Evolutionary conservation across 2,113 vertebrate species (phyloP), one percentile per base, ranked within the genome.

Genomic region (Orthonyx spaldingii): DNA sequence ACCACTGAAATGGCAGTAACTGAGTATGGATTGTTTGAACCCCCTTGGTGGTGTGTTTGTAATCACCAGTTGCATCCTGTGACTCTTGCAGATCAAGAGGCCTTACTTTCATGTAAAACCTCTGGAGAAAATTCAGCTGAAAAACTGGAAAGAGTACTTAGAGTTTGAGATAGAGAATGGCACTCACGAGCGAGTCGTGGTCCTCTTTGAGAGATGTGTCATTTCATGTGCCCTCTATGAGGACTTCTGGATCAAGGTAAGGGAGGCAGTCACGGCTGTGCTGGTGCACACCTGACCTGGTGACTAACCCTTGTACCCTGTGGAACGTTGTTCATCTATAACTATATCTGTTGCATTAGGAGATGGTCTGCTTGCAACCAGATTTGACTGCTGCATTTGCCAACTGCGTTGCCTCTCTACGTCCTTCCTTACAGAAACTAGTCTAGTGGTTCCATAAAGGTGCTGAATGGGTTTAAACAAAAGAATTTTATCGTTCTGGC

Each of bases 271-370:
- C 94, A 56, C 78, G 90, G 66, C 96, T 64, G 75, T 97, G 96
- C 88, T 90, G 35, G 97, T 97, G 98, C 95, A 98, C 98, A 98
- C 98, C 98, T 99, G 98, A 99, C 98, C 98, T 98, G 98, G 98
- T 99, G 98, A 99, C 98, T 98, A 99, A 98, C 99, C 98, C 98
- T 98, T 99, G 98, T 99, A 98, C 98, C 98, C 99, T 99, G 99
- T 99, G 98, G 98, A 99, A 99, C 98, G 99, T 99, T 99, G 99
- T 99, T 99, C 98, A 99, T 99, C 98, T 99, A 98, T 99, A 99
- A 99, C 99, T 99, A 99, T 99, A 99, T 99, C 98, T 99, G 99
- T 99, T 99, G 99, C 99, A 99, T 99, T 99, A 99, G 99, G 99
- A 98, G 99, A 99, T 99, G 99, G 99, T 99, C 99, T 99, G 99